These are phyloP conservation scores for Punctoribates punctum DNA, from an alignment of 2,888 invertebrate species.

Conservation along the genomic window DNA sequence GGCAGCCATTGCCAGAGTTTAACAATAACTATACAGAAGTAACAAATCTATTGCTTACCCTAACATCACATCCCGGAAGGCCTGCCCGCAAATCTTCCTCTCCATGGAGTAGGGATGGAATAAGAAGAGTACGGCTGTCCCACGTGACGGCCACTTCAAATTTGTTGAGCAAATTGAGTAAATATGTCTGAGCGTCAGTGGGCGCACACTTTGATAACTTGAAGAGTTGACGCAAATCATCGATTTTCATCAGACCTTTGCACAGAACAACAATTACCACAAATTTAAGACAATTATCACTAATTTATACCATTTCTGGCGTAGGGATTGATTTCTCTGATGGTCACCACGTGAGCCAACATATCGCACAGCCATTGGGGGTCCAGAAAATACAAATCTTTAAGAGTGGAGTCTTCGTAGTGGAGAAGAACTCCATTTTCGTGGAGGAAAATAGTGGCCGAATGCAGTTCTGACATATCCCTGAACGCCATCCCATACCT, in stretches of 20 bases:
- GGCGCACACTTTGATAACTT: constrained; percentile 77
- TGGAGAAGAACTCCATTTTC: constrained; percentile 94
- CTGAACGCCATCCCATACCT: constrained; percentile 70
- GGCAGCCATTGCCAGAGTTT: neutral
- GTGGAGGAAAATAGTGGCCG: constrained; percentile 94
- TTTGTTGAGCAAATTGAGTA: constrained; percentile 86
- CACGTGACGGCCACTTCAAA: constrained; percentile 96
- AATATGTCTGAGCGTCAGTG: constrained; percentile 68
- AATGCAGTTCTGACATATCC: constrained; percentile 64
- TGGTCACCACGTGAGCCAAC: constrained; percentile 92
- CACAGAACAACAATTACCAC: too few species aligned
- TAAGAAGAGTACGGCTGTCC: constrained; percentile 82
- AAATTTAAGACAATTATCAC: neutral
- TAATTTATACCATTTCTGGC: constrained; percentile 67
- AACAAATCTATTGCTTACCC: constrained; percentile 49
- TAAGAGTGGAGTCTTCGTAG: constrained; percentile 87
- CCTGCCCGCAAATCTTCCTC: constrained; percentile 52
- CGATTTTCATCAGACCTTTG: constrained; percentile 87
- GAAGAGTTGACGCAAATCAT: constrained; percentile 86
- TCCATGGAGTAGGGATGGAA: constrained; percentile 79
- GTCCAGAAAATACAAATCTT: constrained; percentile 91
- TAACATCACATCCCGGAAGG: constrained; percentile 53
- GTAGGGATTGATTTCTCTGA: constrained; percentile 94
- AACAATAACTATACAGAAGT: constrained; percentile 13
- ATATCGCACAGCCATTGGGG: constrained; percentile 99